Conservation (phyloP, 37 sponge, comb jelly and placozoan species). For the Haliclona indistincta region DNA sequence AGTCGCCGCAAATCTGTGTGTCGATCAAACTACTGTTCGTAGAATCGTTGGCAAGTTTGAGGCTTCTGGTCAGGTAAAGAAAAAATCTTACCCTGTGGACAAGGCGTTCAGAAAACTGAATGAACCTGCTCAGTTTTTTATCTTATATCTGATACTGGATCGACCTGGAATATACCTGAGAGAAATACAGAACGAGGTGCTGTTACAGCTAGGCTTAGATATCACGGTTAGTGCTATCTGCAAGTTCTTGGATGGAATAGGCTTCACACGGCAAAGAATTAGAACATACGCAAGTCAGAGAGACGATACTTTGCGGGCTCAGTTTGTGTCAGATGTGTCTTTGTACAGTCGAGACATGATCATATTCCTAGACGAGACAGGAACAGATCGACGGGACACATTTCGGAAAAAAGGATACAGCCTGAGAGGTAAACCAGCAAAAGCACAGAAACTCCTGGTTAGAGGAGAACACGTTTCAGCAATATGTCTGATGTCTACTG, state of each 20-base stretch:
- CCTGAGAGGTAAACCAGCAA: slow-evolving; percentile 28
- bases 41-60: too few relatives aligned
- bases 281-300: slow-evolving; percentile 1
- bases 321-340: slow-evolving; percentile 20
- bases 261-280: slow-evolving; percentile 13
- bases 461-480: slow-evolving; percentile 37
- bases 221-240: slow-evolving; percentile 1
- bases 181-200: slow-evolving; percentile 8
- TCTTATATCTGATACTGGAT: slow-evolving; percentile 7
- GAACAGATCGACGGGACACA: background rate
- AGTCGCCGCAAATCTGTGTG: background rate
- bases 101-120: slow-evolving; percentile 1
- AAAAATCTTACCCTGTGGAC: background rate
- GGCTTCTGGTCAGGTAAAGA: background rate
- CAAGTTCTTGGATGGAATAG: slow-evolving; percentile 13
- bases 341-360: slow-evolving; percentile 26
- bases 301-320: background rate
- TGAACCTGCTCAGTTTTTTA: slow-evolving; percentile 16
- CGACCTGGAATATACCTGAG: slow-evolving; percentile 30
- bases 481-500: background rate
- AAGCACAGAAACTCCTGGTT: slow-evolving; percentile 12
- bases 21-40: slow-evolving; percentile 8
- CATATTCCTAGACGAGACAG: too few relatives aligned
- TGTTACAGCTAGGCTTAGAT: slow-evolving; percentile 2
- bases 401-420: slow-evolving; percentile 28